Conservation (phyloP, 2,797 vertebrate genomes). For the Bovichtus variegatus region DNA sequence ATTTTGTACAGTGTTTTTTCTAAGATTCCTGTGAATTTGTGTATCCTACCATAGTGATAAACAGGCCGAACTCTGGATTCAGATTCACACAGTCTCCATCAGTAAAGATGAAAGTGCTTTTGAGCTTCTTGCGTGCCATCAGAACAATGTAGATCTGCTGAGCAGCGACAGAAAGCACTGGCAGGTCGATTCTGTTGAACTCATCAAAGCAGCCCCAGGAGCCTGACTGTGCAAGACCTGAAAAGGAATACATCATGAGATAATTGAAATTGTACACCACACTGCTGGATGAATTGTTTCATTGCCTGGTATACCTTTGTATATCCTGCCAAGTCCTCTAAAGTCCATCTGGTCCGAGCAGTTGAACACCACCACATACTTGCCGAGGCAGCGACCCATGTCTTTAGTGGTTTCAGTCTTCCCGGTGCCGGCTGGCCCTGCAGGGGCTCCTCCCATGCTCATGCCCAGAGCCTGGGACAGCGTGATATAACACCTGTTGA, state of each 20-base stretch:
- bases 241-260: slow-evolving; percentile 42
- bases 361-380: slow-evolving; percentile 93
- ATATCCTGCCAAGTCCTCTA: slow-evolving; percentile 91
- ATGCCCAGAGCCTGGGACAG: slow-evolving; percentile 90
- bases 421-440: slow-evolving; percentile 85
- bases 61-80: slow-evolving; percentile 92
- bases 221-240: slow-evolving; percentile 88
- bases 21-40: not conserved
- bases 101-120: slow-evolving; percentile 86
- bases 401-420: slow-evolving; percentile 90
- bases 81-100: slow-evolving; percentile 88
- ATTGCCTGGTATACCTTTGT: slow-evolving; percentile 84
- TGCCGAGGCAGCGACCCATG: slow-evolving; percentile 91
- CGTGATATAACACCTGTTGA: slow-evolving; percentile 90
- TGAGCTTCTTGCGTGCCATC: slow-evolving; percentile 90
- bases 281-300: slow-evolving; percentile 15
- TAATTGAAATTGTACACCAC: not conserved
- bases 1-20: not conserved
- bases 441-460: slow-evolving; percentile 92
- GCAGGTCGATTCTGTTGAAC: slow-evolving; percentile 90
- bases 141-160: slow-evolving; percentile 91
- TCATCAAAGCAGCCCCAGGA: slow-evolving; percentile 90
- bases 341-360: slow-evolving; percentile 95
- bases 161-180: slow-evolving; percentile 91
- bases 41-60: slow-evolving; percentile 88